Percentiles rank a stretch among this genome's conserved stretches.
Conservation (phyloP, 2,888 invertebrate genomes). For the Cataglyphis altisquamis region DNA sequence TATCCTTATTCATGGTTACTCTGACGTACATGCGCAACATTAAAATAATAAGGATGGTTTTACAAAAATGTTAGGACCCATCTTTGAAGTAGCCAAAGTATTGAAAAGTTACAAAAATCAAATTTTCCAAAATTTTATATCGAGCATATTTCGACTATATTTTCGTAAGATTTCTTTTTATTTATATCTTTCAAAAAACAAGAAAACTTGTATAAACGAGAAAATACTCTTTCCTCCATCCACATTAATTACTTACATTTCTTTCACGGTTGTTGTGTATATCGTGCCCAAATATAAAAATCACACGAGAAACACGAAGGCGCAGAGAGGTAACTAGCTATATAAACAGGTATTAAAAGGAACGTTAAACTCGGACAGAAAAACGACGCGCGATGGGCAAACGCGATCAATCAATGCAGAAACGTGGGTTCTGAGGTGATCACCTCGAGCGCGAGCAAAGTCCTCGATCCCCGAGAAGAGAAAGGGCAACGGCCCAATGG, state of each 20-base stretch:
- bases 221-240: not conserved
- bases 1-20: not conserved
- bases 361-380: conserved; percentile 42
- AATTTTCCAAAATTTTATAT: not conserved
- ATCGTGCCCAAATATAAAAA: conserved; percentile 28
- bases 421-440: conserved; percentile 27
- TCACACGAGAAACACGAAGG: conserved; percentile 18
- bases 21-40: not conserved
- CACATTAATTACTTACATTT: not conserved
- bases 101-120: not conserved
- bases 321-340: conserved; percentile 17
- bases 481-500: conserved; percentile 31
- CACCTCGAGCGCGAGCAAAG: conserved; percentile 26
- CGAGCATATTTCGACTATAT: not conserved
- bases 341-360: conserved; percentile 53
- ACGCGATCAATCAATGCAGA: conserved; percentile 52
- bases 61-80: not conserved
- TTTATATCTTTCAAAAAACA: not conserved
- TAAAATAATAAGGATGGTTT: not conserved
- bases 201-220: not conserved
- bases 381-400: conserved; percentile 42
- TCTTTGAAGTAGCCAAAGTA: not conserved
- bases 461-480: conserved; percentile 6
- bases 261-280: not conserved
- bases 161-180: not conserved